Conservation (phyloP, 2,113 vertebrate genomes). For the Perca fluviatilis region DNA sequence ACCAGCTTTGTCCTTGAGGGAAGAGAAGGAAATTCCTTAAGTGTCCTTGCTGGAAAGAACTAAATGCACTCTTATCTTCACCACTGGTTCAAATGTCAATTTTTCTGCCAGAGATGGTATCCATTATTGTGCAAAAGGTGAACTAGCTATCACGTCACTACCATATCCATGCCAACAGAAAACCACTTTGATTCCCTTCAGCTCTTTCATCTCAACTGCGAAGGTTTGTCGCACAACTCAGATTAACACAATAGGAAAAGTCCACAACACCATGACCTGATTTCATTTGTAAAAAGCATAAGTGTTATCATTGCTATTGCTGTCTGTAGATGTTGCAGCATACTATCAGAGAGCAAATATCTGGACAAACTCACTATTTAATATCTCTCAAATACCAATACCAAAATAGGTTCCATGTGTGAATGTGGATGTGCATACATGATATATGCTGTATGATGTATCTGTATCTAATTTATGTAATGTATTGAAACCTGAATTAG, state of each 20-base stretch:
- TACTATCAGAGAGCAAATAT: slow-evolving; percentile 31
- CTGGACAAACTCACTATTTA: neutral
- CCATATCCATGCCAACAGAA: slow-evolving; percentile 8
- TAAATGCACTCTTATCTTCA: slow-evolving; percentile 43
- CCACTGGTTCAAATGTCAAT: slow-evolving; percentile 35
- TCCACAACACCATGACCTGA: slow-evolving; percentile 25
- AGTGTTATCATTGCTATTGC: slow-evolving; percentile 12
- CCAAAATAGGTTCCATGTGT: slow-evolving; percentile 38
- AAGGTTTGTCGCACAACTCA: slow-evolving; percentile 3
- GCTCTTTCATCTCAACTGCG: slow-evolving; percentile 33
- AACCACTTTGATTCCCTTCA: slow-evolving; percentile 24
- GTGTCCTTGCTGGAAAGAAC: slow-evolving; percentile 46
- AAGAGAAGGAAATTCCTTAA: slow-evolving; percentile 39
- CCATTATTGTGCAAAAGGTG: slow-evolving; percentile 21
- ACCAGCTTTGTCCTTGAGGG: slow-evolving; percentile 58
- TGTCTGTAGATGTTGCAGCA: slow-evolving; percentile 3
- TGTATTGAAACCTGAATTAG: slow-evolving; percentile 27
- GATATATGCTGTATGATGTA: slow-evolving; percentile 39
- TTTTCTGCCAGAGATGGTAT: slow-evolving; percentile 18
- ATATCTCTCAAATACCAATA: slow-evolving; percentile 12
- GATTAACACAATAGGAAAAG: slow-evolving; percentile 6
- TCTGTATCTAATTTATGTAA: slow-evolving; percentile 44
- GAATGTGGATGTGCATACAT: slow-evolving; percentile 28
- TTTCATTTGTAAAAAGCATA: slow-evolving; percentile 35
- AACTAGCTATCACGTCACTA: slow-evolving; percentile 17